A percentile compares a stretch with the other conserved stretches of the same genome.
Conservation (phyloP, 2,113 vertebrate species). For the Pteruthius melanotis region DNA sequence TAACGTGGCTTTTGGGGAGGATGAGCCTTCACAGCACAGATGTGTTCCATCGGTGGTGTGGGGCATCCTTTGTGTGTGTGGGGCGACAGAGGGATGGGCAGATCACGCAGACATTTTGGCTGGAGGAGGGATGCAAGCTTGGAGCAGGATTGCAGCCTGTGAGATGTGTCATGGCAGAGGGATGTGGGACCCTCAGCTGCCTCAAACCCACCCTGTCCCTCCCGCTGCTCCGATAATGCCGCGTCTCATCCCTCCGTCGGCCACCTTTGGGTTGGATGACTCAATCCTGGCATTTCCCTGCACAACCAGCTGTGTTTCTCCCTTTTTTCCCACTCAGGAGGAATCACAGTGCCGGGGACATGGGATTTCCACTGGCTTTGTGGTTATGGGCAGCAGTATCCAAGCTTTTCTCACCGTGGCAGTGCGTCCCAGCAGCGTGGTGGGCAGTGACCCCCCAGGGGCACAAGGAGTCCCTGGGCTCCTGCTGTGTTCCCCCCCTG, state of each 20-base stretch:
- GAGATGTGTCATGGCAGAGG: background rate
- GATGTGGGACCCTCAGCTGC: background rate
- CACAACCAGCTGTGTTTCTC: background rate
- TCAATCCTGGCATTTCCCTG: background rate
- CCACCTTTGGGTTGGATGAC: background rate
- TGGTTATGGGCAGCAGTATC: background rate
- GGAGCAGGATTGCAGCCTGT: background rate
- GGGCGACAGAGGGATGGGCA: background rate
- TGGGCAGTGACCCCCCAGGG: fast-evolving
- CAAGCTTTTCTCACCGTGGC: background rate
- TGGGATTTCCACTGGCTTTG: background rate
- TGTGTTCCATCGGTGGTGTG: background rate
- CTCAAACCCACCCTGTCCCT: background rate
- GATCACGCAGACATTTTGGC: background rate
- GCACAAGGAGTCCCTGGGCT: background rate
- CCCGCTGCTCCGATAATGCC: fast-evolving
- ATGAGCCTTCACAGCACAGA: background rate
- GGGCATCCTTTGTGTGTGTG: background rate
- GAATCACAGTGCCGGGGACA: fast-evolving
- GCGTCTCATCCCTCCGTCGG: fast-evolving
- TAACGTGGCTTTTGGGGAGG: background rate
- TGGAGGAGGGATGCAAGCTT: background rate
- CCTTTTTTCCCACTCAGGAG: background rate
- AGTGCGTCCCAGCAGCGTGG: fast-evolving
- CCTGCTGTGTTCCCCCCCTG: fast-evolving